phyloP scores from a whole-genome alignment of 2,113 vertebrate genomes.

The Lipotes vexillifer region DNA sequence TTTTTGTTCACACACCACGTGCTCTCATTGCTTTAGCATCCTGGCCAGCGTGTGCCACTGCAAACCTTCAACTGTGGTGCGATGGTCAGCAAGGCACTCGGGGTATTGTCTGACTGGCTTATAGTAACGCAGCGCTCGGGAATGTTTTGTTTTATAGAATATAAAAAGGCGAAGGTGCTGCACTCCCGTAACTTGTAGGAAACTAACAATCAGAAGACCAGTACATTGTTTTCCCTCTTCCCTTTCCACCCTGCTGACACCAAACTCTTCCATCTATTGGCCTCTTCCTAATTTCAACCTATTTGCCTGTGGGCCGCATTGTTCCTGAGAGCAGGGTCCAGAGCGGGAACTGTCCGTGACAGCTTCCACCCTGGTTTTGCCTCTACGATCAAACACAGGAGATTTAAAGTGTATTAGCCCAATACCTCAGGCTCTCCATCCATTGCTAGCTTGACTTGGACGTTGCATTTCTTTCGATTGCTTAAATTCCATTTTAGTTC shows the following conservation, averaged over 20 bases:
- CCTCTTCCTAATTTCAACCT: background rate
- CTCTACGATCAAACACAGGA: background rate
- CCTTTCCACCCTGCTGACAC: background rate
- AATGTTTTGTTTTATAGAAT: background rate
- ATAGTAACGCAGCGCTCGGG: fast-evolving
- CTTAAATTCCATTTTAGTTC: background rate
- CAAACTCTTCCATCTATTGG: background rate
- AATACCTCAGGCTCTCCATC: background rate
- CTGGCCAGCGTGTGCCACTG: fast-evolving
- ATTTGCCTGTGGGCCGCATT: background rate
- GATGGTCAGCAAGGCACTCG: fast-evolving
- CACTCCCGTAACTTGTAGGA: background rate
- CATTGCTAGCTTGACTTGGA: background rate
- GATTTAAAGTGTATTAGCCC: background rate
- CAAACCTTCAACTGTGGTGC: background rate
- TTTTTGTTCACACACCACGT: background rate
- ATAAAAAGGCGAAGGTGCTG: background rate
- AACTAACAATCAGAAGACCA: background rate
- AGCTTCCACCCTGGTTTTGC: background rate
- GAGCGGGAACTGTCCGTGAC: fast-evolving
- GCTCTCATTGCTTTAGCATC: too few relatives aligned
- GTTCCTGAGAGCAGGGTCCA: background rate
- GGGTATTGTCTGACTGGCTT: background rate
- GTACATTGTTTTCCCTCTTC: background rate
- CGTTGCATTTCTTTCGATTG: background rate